Percentiles rank a stretch among this genome's conserved stretches.
phyloP scores from a whole-genome alignment of 2,888 invertebrate species.

The Andrena minutula region DNA sequence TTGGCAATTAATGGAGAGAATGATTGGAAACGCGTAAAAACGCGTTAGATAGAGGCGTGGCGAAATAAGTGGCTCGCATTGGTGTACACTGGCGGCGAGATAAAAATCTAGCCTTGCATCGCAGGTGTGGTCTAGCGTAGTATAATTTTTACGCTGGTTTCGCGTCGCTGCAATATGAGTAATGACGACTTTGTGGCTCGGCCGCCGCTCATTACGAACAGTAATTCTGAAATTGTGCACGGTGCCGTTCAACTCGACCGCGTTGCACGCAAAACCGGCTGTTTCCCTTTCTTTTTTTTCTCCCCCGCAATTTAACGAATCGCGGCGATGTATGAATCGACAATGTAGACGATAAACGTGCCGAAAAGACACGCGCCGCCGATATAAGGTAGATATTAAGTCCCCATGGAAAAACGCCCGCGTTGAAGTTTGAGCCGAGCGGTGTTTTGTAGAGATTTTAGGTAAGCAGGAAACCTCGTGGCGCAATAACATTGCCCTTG shows the following conservation, averaged over 20 bases:
- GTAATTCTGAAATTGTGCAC: constrained; percentile 45
- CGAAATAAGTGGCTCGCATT: constrained; percentile 60
- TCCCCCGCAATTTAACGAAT: background rate
- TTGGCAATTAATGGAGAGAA: too few species aligned
- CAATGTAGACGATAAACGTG: background rate
- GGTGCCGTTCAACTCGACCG: constrained; percentile 42
- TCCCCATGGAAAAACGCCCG: background rate
- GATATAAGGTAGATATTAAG: background rate
- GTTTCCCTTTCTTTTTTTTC: background rate
- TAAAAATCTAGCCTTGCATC: constrained; percentile 79
- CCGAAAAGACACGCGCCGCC: background rate
- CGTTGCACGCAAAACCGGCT: background rate
- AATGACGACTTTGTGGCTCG: constrained; percentile 76
- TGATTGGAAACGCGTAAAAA: constrained; percentile 17
- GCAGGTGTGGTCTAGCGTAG: constrained; percentile 77
- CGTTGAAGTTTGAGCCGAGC: background rate
- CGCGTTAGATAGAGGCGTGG: constrained; percentile 40
- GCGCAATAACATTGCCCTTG: constrained; percentile 60
- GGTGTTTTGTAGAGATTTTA: constrained; percentile 24
- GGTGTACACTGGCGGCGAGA: constrained; percentile 59
- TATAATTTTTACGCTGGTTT: constrained; percentile 62
- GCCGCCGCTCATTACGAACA: constrained; percentile 63
- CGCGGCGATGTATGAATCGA: background rate
- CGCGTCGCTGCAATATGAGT: constrained; percentile 51
- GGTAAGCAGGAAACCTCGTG: constrained; percentile 44